Evolutionary conservation across 2,113 vertebrate species (phyloP).

Genomic region (Vombatus ursinus): DNA sequence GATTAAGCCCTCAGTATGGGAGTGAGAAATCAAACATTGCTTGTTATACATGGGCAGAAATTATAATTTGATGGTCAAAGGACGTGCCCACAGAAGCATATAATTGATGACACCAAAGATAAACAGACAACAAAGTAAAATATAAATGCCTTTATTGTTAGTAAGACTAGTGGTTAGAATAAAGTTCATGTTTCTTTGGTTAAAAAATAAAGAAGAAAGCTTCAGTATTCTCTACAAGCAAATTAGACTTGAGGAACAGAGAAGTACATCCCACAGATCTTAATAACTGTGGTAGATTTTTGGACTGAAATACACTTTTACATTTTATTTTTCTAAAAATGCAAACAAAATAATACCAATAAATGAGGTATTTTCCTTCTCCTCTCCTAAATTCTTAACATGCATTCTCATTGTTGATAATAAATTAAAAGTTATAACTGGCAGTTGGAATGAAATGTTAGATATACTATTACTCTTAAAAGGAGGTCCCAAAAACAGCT

Average conservation of each 20-base stretch:
- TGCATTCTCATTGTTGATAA: neutral
- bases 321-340: neutral
- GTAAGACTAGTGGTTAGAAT: neutral
- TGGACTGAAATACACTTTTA: neutral
- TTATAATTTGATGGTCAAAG: neutral
- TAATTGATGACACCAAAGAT: neutral
- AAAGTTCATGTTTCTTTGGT: neutral
- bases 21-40: neutral
- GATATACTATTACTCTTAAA: neutral
- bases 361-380: neutral
- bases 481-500: neutral
- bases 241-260: neutral
- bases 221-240: neutral
- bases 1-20: neutral
- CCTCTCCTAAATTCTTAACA: neutral
- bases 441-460: neutral
- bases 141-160: neutral
- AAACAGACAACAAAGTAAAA: neutral
- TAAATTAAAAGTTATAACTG: neutral
- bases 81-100: neutral
- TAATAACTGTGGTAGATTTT: neutral
- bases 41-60: neutral
- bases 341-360: neutral
- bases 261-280: neutral
- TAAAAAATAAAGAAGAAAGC: neutral